Percentiles rank a stretch among this genome's conserved stretches.
phyloP scores from a whole-genome alignment of 2,888 invertebrate genomes.

The Agriotes lineatus region DNA sequence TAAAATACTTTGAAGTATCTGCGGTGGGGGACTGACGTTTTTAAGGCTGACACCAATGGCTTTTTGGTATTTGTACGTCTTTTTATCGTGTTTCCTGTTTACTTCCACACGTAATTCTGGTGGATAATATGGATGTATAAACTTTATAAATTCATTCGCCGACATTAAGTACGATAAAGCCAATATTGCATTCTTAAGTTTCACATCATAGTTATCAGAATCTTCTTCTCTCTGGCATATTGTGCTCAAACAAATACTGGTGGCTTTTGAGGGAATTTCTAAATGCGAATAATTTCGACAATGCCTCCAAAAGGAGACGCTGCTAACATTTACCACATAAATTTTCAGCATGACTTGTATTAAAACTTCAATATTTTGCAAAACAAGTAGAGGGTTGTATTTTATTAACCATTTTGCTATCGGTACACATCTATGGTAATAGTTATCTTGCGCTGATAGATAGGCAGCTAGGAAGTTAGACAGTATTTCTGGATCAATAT shows the following conservation, averaged over 20 bases:
- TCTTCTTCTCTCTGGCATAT: background rate
- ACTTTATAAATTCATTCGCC: background rate
- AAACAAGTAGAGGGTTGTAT: no score
- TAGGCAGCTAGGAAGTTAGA: no score
- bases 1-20: constrained; percentile 5
- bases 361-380: background rate
- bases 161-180: no score
- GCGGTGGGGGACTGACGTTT: background rate
- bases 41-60: background rate
- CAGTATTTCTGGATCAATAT: no score
- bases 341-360: background rate
- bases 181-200: no score
- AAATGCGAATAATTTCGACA: background rate
- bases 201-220: no score
- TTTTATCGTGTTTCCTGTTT: background rate
- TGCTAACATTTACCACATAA: background rate
- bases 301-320: background rate
- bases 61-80: background rate
- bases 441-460: no score
- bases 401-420: no score
- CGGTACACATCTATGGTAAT: no score
- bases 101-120: no score
- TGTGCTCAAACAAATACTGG: background rate
- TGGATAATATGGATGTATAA: no score
- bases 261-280: background rate